A percentile compares a stretch with the other conserved stretches of the same genome.
Conservation (phyloP, 2,797 vertebrate genomes). For the Botia kubotai region DNA sequence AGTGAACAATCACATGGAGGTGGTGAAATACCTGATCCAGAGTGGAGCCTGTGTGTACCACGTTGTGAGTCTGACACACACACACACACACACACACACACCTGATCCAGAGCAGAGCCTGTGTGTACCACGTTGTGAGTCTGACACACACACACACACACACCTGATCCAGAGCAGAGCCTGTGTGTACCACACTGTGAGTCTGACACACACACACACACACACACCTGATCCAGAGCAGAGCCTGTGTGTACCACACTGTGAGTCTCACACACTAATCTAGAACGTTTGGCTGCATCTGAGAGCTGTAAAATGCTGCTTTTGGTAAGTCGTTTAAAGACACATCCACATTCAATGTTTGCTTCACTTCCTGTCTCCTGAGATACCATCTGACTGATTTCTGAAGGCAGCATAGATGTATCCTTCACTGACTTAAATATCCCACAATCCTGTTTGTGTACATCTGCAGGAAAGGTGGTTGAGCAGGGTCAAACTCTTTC, state of each 20-base stretch:
- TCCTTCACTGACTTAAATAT: no score
- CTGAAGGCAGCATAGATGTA: no score
- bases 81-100: no score
- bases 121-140: constrained; percentile 86
- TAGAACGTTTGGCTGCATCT: no score
- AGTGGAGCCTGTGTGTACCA: constrained; percentile 87
- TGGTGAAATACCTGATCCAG: constrained; percentile 85
- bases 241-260: constrained; percentile 86
- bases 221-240: constrained; percentile 85
- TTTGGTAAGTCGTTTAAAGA: no score
- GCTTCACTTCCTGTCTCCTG: no score
- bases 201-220: constrained; percentile 40
- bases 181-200: constrained; percentile 86
- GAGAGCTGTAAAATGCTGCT: no score
- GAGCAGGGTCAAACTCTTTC: no score
- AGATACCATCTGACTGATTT: no score
- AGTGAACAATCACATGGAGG: constrained; percentile 86
- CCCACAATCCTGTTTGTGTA: no score
- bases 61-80: constrained; percentile 71
- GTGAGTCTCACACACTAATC: constrained; percentile 73
- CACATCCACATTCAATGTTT: no score
- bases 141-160: neutral
- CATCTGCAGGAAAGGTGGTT: no score
- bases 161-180: constrained; percentile 86
- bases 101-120: constrained; percentile 85